Percentiles rank a stretch among this genome's conserved stretches.
Evolutionary conservation across 2,888 invertebrate species (phyloP).

Genomic region (Tetragonisca angustula): DNA sequence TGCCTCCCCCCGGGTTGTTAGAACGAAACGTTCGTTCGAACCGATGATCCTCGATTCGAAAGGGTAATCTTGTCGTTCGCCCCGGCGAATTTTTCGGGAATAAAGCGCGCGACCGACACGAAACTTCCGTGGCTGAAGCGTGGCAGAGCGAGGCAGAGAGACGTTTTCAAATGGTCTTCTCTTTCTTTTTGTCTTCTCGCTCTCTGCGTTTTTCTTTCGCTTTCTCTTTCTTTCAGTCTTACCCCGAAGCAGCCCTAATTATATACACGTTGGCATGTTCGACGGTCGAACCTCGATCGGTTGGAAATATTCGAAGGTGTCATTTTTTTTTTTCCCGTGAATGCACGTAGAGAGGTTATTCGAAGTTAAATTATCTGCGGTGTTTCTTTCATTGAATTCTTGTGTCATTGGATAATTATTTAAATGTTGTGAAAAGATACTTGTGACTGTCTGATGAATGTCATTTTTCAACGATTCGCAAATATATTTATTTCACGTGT

Average conservation of each 20-base stretch:
- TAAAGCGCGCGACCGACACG: slow-evolving; percentile 40
- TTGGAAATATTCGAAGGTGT: slow-evolving; percentile 13
- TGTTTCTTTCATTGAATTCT: too few species aligned
- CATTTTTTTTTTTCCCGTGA: neutral
- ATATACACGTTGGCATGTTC: slow-evolving; percentile 6
- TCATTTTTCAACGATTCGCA: too few species aligned
- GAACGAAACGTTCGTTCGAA: slow-evolving; percentile 40
- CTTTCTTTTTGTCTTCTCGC: neutral
- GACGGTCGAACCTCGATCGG: slow-evolving; percentile 30
- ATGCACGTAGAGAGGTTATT: too few species aligned
- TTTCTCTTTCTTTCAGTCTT: neutral
- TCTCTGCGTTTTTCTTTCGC: too few species aligned
- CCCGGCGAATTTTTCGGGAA: slow-evolving; percentile 40
- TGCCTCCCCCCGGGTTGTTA: slow-evolving; percentile 46
- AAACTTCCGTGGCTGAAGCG: slow-evolving; percentile 27
- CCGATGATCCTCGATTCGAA: slow-evolving; percentile 39
- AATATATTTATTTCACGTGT: too few species aligned
- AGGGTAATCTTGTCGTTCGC: slow-evolving; percentile 53
- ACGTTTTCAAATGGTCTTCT: neutral
- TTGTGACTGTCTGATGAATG: too few species aligned
- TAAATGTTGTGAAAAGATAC: too few species aligned
- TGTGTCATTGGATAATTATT: too few species aligned
- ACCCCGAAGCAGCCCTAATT: slow-evolving; percentile 34
- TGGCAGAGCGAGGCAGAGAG: neutral
- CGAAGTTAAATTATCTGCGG: too few species aligned